Evolutionary conservation across 2,888 invertebrate species (phyloP).

Genomic region (Graphium colonna): DNA sequence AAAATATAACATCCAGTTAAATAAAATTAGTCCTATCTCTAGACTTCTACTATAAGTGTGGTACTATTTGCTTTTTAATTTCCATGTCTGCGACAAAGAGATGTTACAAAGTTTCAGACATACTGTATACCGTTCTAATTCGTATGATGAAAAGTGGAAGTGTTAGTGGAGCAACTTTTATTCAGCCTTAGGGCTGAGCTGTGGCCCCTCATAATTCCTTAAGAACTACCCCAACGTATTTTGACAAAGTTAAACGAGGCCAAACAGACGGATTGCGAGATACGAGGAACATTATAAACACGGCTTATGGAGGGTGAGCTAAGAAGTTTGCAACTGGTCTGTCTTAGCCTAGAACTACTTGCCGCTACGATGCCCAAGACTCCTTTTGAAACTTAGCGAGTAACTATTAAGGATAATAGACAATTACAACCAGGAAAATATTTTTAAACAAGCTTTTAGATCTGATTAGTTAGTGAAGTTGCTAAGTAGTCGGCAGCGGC

Average conservation of each 20-base stretch:
- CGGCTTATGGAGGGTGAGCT: constrained; percentile 1
- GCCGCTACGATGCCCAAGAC: neutral
- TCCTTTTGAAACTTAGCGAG: neutral
- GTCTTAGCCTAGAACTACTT: no score
- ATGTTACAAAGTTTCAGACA: no score
- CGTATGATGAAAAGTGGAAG: no score
- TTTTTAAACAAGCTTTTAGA: neutral
- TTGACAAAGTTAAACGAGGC: constrained; percentile 6
- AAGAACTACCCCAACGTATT: neutral
- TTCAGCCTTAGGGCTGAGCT: neutral
- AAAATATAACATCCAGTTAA: no score
- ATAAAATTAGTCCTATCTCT: no score
- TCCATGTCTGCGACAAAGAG: no score
- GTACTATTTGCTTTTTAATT: no score
- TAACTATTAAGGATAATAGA: neutral
- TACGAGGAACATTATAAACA: constrained; percentile 9
- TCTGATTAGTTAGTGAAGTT: neutral
- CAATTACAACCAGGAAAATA: no score
- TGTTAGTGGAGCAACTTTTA: constrained; percentile 6
- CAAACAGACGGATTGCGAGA: neutral
- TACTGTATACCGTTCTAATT: no score
- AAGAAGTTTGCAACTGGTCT: neutral
- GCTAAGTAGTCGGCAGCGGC: neutral
- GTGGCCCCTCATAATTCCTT: constrained; percentile 1
- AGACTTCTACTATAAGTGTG: no score